phyloP scores from a whole-genome alignment of 2,113 vertebrate species.

The Tachysurus fulvidraco region DNA sequence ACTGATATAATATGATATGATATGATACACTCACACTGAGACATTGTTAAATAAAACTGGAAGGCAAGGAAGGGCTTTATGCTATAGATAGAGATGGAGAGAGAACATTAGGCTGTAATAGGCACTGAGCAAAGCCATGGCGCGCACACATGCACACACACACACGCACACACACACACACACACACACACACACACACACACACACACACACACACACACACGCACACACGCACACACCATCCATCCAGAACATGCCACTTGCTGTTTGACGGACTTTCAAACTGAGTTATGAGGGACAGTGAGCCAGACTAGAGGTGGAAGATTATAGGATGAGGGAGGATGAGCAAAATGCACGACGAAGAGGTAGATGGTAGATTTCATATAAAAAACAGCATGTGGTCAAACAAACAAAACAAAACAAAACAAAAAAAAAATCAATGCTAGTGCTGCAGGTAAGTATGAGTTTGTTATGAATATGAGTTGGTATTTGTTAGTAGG shows the following conservation, averaged over 20 bases:
- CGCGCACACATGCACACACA: conserved; percentile 7
- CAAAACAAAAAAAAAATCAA: background rate
- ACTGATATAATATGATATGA: background rate
- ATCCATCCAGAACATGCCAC: conserved; percentile 11
- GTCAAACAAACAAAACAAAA: background rate
- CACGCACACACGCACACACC: conserved; percentile 39
- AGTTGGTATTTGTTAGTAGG: background rate
- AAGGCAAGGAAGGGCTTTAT: conserved; percentile 18
- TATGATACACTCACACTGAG: conserved; percentile 30
- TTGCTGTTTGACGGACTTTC: conserved; percentile 45
- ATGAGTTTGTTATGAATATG: background rate
- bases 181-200: no score
- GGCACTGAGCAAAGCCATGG: conserved; percentile 2
- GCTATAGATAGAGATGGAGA: conserved; percentile 12
- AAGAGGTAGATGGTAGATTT: conserved; percentile 13
- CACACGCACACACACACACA: conserved; percentile 31
- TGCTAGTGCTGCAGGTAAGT: background rate
- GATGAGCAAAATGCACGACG: conserved; percentile 24
- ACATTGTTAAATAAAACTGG: conserved; percentile 28
- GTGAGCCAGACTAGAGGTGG: conserved; percentile 24
- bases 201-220: conserved; percentile 38
- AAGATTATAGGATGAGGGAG: conserved; percentile 17
- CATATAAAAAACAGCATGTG: conserved; percentile 27
- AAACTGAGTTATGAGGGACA: conserved; percentile 43
- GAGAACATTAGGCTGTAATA: conserved; percentile 34